Conservation (phyloP, 1,140 invertebrate genomes). For the Drosophila burlai region DNA sequence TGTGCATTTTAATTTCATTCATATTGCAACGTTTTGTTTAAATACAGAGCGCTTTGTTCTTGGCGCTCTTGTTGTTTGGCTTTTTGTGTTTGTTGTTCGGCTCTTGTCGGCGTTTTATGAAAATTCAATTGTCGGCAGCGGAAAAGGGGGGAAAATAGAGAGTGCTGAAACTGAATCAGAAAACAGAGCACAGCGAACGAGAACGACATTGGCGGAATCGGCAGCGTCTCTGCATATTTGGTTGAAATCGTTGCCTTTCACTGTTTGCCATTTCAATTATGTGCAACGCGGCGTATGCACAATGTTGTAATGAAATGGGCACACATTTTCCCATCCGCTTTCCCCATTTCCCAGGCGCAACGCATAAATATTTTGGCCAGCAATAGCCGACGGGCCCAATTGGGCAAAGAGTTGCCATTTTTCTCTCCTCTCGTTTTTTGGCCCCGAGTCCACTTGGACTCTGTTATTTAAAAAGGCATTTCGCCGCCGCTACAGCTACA, state of each 20-base stretch:
- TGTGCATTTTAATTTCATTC: conserved; percentile 78
- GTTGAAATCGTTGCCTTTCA: conserved; percentile 80
- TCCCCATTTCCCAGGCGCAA: conserved; percentile 11
- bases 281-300: conserved; percentile 81
- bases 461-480: conserved; percentile 82
- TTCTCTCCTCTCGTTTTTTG: conserved; percentile 12
- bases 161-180: conserved; percentile 18
- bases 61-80: conserved; percentile 34
- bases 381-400: conserved; percentile 40
- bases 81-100: conserved; percentile 45
- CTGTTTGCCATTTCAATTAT: conserved; percentile 84
- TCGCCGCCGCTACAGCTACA: conserved; percentile 65
- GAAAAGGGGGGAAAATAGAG: conserved; percentile 8
- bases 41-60: conserved; percentile 68
- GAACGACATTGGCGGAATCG: conserved; percentile 46
- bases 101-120: conserved; percentile 66
- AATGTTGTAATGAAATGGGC: conserved; percentile 83
- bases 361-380: conserved; percentile 53
- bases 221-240: conserved; percentile 72
- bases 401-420: conserved; percentile 49
- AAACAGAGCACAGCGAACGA: background rate
- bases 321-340: conserved; percentile 30
- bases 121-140: conserved; percentile 72
- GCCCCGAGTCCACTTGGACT: conserved; percentile 37
- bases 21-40: conserved; percentile 80